phyloP scores from a whole-genome alignment of 2,797 vertebrate species.

The Dendrocincla tyrannina region DNA sequence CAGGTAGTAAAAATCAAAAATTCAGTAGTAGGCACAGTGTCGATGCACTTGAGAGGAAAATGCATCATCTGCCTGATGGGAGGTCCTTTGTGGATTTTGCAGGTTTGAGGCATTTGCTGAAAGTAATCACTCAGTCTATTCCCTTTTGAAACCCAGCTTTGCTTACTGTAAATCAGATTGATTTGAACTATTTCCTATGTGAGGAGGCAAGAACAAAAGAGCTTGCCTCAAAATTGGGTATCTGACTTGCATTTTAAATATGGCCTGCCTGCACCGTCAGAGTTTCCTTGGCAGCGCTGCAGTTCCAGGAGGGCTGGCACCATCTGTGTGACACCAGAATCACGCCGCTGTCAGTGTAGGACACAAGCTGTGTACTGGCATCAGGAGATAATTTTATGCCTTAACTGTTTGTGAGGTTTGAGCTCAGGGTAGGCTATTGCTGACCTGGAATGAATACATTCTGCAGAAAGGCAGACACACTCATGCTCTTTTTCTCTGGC shows the following conservation, averaged over 20 bases:
- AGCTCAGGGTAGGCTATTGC: neutral
- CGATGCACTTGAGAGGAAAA: neutral
- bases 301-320: neutral
- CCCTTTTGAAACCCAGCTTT: neutral
- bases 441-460: neutral
- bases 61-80: neutral
- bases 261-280: fast-evolving
- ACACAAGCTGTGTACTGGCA: neutral
- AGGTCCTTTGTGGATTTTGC: neutral
- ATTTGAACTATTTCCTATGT: neutral
- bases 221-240: neutral
- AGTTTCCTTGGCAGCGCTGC: neutral
- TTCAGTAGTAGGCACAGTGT: neutral
- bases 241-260: neutral
- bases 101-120: neutral
- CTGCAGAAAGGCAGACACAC: neutral
- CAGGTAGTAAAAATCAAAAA: neutral
- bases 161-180: neutral
- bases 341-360: neutral
- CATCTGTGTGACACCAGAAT: neutral
- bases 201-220: neutral
- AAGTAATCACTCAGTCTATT: neutral
- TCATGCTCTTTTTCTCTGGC: neutral
- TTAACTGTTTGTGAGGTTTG: neutral
- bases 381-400: neutral